Evolutionary conservation across 64 coral and sea anemone species (phyloP).

Genomic region (Exaiptasia diaphana): DNA sequence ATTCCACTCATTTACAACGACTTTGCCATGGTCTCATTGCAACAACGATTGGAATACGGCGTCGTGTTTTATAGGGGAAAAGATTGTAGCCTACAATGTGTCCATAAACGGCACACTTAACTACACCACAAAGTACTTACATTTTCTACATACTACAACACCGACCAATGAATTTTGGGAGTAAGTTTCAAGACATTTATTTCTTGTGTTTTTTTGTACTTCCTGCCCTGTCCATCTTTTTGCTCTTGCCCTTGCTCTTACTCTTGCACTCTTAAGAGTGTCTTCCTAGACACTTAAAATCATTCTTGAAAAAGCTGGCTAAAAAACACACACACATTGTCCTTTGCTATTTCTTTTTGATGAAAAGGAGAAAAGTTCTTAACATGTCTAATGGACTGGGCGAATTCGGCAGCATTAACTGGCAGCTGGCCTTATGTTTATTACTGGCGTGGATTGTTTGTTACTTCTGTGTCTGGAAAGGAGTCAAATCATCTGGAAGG

Average conservation of each 20-base stretch:
- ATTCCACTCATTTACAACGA: constrained; percentile 71
- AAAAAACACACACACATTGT: too few relatives aligned
- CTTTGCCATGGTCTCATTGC: constrained; percentile 80
- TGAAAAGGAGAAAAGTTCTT: too few relatives aligned
- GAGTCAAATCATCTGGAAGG: constrained; percentile 65
- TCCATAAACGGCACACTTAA: neutral
- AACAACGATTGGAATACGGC: constrained; percentile 76
- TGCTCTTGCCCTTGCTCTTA: too few relatives aligned
- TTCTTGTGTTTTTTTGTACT: neutral
- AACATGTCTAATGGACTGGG: constrained; percentile 49
- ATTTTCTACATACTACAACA: constrained; percentile 5
- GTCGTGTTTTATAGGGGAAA: constrained; percentile 37
- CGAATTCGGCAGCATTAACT: constrained; percentile 54
- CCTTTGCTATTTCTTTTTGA: too few relatives aligned
- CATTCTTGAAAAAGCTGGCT: too few relatives aligned
- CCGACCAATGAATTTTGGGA: constrained; percentile 67
- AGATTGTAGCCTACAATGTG: neutral
- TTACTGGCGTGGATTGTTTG: constrained; percentile 68
- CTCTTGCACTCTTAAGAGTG: too few relatives aligned
- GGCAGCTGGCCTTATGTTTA: constrained; percentile 69
- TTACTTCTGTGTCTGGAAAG: constrained; percentile 76
- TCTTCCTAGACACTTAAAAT: too few relatives aligned
- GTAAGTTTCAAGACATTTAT: constrained; percentile 29
- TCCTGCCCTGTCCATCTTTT: neutral
- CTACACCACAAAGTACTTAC: neutral